A percentile compares a stretch with the other conserved stretches of the same genome.
phyloP scores from a whole-genome alignment of 2,888 invertebrate species.

The Dicyrtomina minuta region DNA sequence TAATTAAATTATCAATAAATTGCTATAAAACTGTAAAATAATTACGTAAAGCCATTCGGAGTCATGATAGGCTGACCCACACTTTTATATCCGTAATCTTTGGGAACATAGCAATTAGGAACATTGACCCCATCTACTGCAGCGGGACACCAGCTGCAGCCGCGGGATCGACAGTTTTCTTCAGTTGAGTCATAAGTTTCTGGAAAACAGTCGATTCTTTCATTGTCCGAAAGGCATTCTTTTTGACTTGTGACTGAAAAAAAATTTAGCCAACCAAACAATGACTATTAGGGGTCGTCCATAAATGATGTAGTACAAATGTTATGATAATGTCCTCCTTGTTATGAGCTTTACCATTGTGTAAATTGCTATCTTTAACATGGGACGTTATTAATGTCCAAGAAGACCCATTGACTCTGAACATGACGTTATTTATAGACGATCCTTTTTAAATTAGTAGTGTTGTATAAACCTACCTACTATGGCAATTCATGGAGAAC shows the following conservation, averaged over 20 bases:
- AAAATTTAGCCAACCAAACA: too few species aligned
- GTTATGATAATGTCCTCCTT: too few species aligned
- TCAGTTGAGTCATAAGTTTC: slow-evolving; percentile 21
- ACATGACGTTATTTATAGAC: too few species aligned
- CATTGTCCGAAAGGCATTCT: not conserved
- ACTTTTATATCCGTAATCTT: slow-evolving; percentile 28
- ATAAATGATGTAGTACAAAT: too few species aligned
- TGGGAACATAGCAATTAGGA: slow-evolving; percentile 46
- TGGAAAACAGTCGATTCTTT: slow-evolving; percentile 31
- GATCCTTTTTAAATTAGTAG: too few species aligned
- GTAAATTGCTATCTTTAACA: too few species aligned
- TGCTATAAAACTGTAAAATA: slow-evolving; percentile 30
- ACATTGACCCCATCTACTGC: slow-evolving; percentile 28
- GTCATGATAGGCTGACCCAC: not conserved
- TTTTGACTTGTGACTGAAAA: not conserved
- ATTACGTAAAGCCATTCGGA: slow-evolving; percentile 22
- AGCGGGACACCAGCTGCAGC: slow-evolving; percentile 18
- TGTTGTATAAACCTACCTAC: too few species aligned
- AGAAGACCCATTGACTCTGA: too few species aligned
- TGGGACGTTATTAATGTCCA: too few species aligned
- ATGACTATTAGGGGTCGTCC: too few species aligned
- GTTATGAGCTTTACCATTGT: too few species aligned
- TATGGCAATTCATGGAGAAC: too few species aligned
- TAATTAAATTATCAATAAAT: slow-evolving; percentile 45
- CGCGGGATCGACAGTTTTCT: slow-evolving; percentile 11